Percentiles rank a stretch among this genome's conserved stretches.
These are phyloP conservation scores for Drosophila greeni DNA, from an alignment of 2,888 invertebrate species.

Conservation along the genomic window DNA sequence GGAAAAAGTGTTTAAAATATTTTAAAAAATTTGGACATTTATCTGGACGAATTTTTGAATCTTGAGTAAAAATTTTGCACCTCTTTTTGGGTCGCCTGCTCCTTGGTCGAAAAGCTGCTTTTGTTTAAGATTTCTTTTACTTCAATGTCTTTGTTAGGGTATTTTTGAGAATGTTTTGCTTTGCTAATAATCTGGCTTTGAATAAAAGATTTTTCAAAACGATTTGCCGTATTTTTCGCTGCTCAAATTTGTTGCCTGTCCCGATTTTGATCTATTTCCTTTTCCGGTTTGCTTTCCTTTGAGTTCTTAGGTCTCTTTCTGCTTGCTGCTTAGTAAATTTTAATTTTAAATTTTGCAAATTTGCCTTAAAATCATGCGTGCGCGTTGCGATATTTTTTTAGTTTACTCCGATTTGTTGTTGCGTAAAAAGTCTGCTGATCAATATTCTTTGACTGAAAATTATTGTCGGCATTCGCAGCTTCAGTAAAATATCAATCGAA, in stretches of 20 bases:
- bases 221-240: background rate
- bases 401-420: constrained; percentile 3
- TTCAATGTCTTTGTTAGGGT: background rate
- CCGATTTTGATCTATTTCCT: background rate
- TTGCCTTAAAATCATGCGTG: background rate
- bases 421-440: constrained; percentile 10
- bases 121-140: background rate
- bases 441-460: constrained; percentile 35
- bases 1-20: background rate
- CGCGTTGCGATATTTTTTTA: background rate
- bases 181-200: background rate
- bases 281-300: background rate
- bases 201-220: background rate
- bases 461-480: constrained; percentile 45
- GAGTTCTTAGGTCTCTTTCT: background rate
- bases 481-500: background rate
- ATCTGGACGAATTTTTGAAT: constrained; percentile 8
- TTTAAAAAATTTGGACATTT: background rate
- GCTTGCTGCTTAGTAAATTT: background rate
- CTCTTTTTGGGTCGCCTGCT: constrained; percentile 5
- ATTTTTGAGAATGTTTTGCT: background rate
- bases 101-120: background rate
- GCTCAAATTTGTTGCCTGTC: background rate
- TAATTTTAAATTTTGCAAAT: background rate
- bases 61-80: background rate